Base-by-base conservation (phyloP, 1,140 invertebrate genomes). In the Parasteatoda tepidariorum region DNA sequence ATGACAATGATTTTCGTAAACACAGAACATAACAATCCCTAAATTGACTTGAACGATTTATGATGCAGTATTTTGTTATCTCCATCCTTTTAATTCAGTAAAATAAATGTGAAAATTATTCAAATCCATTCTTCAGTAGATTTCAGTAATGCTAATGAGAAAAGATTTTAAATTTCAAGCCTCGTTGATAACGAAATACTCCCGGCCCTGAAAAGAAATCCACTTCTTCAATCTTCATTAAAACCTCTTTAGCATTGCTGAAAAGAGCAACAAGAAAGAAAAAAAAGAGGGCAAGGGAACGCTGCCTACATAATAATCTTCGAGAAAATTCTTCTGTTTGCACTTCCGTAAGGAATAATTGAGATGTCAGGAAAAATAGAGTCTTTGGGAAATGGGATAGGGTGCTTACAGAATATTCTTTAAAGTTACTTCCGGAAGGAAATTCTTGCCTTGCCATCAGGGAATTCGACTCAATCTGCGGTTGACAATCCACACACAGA, bases 401-500 rank as follows among this genome's bases (percentile, higher is more conserved):
- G 38, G 18, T 13, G 38, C 38, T 0, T 9, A 48, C 38, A 2
- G 4, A 9, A 13, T 48, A 13, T 48, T 48, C 18, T 48, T 48
- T 48, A 48, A 48, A 48, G n/a, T 48, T 48, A 9, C 38, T 18
- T 48, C 38, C 38, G 38, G 9, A 13, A 48, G 38, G 18, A 48
- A 48, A 48, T 48, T 48, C 38, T 18, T 78, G 31, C 61, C 28
- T 34, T 30, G 61, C n/a, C 34, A 55, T 78, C 4, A 6, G 61
- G 62, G 74, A 54, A 13, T 48, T 28, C 6, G 24, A 2, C 24
- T 22, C 30, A 71, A 18, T 22, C 73, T 33, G 55, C 57, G 41
- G 31, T 22, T 79, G 76, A 79, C 76, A 79, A 79, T 68, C 76
- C 76, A 64, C 64, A 79, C 11, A 30, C 62, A 34, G 34, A 79